Evolutionary conservation across 2,888 invertebrate species (phyloP), one percentile per base, ranked within the genome.

Genomic region (Chaetoderma sp.): DNA sequence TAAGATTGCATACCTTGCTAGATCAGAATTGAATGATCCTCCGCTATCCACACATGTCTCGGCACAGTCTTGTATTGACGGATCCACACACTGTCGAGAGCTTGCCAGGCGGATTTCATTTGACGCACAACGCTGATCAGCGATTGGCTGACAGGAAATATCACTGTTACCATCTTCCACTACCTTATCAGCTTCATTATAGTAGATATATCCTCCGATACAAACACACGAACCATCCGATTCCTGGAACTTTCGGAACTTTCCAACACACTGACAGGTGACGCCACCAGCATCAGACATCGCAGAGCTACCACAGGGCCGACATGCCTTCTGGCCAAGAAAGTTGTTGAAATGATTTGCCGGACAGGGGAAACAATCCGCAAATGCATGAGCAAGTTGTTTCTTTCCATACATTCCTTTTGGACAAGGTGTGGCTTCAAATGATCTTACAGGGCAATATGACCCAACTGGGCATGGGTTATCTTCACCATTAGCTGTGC

Each of bases 291-390:
- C 65, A 4, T 25, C 21, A 2, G 79, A 67, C 2, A 49, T 49
- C 1, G 83, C 72, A 1, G 80, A 77, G 44, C 79, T 80, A 5
- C 85, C 85, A 69, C 85, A 85, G 0, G 74, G 74, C 44, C 71
- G 67, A 70, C 85, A 85, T 0, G 69, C 63, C 21, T 73, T 74
- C 58, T 78, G 75, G 8, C 77, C 80, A 21, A 56, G 58, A 4
- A 70, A 44, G 64, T 81, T 67, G 64, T 76, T 80, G 76, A 75
- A 84, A 0, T 78, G 75, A 49, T 74, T 70, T 1, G 59, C 71
- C 3, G 79, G 73, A 69, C 83, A 84, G 0, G 55, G 44, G 0
- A 57, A 49, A 66, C 84, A 84, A 28, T 83, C 78, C 5, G 50
- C 64, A n/a, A 62, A 68, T 5, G 65, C 60, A 10, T 57, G 60